A percentile compares a stretch with the other conserved stretches of the same genome.
These are phyloP conservation scores for Serripes groenlandicus DNA, from an alignment of 2,888 invertebrate species.

Conservation along the genomic window DNA sequence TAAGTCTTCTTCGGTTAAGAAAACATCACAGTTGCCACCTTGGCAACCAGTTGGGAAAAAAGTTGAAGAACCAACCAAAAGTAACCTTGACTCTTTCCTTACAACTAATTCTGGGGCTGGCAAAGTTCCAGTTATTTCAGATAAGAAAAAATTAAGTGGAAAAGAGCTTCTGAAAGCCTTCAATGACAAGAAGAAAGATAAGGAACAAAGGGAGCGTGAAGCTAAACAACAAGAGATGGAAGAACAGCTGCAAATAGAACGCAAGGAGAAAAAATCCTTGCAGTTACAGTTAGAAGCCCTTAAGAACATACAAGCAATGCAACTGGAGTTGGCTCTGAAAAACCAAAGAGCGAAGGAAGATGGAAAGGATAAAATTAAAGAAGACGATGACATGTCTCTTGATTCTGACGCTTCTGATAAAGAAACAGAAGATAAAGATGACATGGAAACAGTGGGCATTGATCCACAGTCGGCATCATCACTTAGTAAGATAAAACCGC, in stretches of 20 bases:
- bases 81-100: constrained; percentile 70
- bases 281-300: constrained; percentile 6
- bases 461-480: background rate
- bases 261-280: constrained; percentile 3
- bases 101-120: constrained; percentile 65
- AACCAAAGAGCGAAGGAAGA: background rate
- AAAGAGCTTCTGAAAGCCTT: constrained; percentile 67
- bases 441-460: constrained; percentile 16
- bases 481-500: background rate
- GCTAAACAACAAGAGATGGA: constrained; percentile 12
- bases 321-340: constrained; percentile 12
- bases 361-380: constrained; percentile 11
- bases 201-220: constrained; percentile 39
- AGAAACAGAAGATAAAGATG: constrained; percentile 12
- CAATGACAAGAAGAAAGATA: constrained; percentile 61
- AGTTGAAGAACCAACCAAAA: constrained; percentile 56
- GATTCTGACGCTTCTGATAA: constrained; percentile 18
- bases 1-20: constrained; percentile 63
- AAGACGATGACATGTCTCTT: constrained; percentile 7
- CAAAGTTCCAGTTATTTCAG: constrained; percentile 64
- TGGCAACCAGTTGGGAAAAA: constrained; percentile 72
- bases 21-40: constrained; percentile 67
- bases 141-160: constrained; percentile 66
- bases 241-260: constrained; percentile 38
- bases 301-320: background rate